phyloP scores from a whole-genome alignment of 2,113 vertebrate genomes.

The Rhineura floridana region DNA sequence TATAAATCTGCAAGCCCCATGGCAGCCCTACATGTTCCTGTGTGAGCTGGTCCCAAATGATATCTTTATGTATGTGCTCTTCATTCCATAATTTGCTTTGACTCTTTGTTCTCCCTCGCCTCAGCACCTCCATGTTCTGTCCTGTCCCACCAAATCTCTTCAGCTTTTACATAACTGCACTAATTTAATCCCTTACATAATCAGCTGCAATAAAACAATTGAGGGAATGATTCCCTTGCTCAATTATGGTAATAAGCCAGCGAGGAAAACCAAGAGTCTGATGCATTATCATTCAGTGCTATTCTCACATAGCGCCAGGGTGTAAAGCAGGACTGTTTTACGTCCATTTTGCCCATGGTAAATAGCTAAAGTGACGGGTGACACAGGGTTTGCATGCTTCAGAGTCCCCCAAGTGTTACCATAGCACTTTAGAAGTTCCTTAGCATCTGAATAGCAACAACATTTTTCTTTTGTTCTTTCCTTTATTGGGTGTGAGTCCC shows the following conservation, averaged over 20 bases:
- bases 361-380: not conserved
- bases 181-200: constrained; percentile 27
- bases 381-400: constrained; percentile 32
- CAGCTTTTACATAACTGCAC: not conserved
- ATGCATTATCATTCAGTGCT: not conserved
- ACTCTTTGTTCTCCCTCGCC: not conserved
- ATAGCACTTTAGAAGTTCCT: constrained; percentile 55
- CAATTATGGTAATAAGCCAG: constrained; percentile 10
- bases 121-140: not conserved
- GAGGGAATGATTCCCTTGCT: not conserved
- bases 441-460: constrained; percentile 34
- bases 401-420: constrained; percentile 53
- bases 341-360: constrained; percentile 5
- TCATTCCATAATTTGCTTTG: not conserved
- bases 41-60: not conserved
- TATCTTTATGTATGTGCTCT: not conserved
- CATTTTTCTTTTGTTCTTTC: too few species aligned
- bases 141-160: not conserved
- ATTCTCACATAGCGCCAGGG: not conserved
- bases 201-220: not conserved
- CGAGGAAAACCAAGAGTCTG: not conserved
- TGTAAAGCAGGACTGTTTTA: constrained; percentile 13
- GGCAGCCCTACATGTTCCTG: not conserved
- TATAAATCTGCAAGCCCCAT: not conserved
- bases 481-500: constrained; percentile 58